phyloP scores from a whole-genome alignment of 2,113 vertebrate species.

The Eleginops maclovinus region DNA sequence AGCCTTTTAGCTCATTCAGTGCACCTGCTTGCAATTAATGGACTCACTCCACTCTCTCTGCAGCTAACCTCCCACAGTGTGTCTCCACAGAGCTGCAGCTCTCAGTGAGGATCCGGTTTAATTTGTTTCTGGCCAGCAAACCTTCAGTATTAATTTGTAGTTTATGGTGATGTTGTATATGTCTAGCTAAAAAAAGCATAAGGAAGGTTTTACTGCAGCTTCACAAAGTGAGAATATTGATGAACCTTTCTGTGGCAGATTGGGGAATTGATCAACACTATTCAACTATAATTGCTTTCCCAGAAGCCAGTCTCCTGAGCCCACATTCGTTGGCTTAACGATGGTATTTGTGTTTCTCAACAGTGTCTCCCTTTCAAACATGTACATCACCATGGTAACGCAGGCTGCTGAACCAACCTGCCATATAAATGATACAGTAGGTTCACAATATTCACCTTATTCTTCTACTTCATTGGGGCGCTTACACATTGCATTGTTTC shows the following conservation, averaged over 20 bases:
- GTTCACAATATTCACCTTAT: too few relatives aligned
- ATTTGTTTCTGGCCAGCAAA: not conserved
- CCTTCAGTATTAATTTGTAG: not conserved
- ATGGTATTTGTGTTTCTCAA: not conserved
- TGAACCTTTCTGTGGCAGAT: not conserved
- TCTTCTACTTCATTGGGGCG: too few relatives aligned
- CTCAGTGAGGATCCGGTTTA: too few relatives aligned
- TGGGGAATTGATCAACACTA: not conserved
- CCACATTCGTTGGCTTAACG: not conserved
- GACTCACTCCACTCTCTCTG: too few relatives aligned
- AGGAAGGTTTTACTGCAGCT: not conserved
- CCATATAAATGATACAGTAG: not conserved
- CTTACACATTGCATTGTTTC: too few relatives aligned
- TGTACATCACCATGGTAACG: conserved; percentile 9
- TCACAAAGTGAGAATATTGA: not conserved
- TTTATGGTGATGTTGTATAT: not conserved
- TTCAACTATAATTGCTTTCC: not conserved
- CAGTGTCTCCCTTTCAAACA: not conserved
- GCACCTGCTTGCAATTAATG: not conserved
- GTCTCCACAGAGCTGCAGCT: too few relatives aligned
- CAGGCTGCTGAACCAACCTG: not conserved
- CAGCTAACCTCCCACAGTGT: too few relatives aligned
- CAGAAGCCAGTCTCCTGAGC: not conserved
- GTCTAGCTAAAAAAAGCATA: not conserved
- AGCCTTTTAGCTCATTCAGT: not conserved